A percentile compares a stretch with the other conserved stretches of the same genome.
Conservation (phyloP, 2,797 vertebrate genomes). For the Chloroceryle amazona region DNA sequence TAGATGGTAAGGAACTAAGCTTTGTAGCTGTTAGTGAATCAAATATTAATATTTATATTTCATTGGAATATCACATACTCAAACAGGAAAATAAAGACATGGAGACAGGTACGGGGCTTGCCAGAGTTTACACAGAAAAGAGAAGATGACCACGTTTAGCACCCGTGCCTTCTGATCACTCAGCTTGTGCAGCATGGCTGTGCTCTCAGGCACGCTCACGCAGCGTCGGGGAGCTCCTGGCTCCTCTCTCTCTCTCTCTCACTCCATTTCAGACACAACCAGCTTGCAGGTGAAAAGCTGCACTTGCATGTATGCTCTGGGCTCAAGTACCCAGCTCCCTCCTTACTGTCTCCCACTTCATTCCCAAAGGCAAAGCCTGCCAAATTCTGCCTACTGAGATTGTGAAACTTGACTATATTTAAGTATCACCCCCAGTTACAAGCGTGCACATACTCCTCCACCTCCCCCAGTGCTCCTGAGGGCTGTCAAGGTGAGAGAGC, state of each 20-base stretch:
- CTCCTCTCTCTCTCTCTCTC: neutral
- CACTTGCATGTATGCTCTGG: rapidly evolving
- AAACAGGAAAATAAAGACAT: slow-evolving; percentile 42
- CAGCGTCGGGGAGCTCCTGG: neutral
- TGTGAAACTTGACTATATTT: neutral
- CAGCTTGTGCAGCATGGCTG: neutral
- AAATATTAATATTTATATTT: slow-evolving; percentile 58
- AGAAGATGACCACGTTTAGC: neutral
- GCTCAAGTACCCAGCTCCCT: neutral
- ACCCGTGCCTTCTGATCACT: rapidly evolving
- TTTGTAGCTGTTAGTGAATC: slow-evolving; percentile 32
- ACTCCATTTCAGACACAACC: neutral
- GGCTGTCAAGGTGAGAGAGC: slow-evolving; percentile 17
- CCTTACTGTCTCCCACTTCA: neutral
- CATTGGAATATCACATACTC: neutral
- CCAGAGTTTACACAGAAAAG: neutral
- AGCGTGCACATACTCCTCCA: rapidly evolving
- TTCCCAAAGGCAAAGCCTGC: neutral
- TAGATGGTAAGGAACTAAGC: slow-evolving; percentile 18
- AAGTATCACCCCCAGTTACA: neutral
- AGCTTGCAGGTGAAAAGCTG: neutral
- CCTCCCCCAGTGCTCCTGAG: rapidly evolving
- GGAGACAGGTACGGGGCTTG: neutral
- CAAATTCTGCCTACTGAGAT: neutral
- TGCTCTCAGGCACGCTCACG: rapidly evolving